phyloP scores from a whole-genome alignment of 2,113 vertebrate genomes.

The Mustela lutreola region DNA sequence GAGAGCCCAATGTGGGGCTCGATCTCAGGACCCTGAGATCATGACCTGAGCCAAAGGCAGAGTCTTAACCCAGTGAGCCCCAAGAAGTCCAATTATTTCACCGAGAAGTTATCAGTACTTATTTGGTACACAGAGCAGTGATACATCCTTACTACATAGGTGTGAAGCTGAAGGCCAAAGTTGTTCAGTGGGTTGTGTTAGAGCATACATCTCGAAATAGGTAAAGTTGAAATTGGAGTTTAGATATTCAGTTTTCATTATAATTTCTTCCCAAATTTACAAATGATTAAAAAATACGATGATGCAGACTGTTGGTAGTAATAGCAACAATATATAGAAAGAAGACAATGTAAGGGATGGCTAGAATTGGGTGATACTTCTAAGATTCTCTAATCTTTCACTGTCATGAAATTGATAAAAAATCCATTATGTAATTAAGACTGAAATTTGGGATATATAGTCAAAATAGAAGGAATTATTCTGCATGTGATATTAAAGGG shows the following conservation, averaged over 20 bases:
- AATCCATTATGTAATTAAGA: neutral
- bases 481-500: neutral
- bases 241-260: neutral
- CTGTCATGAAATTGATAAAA: neutral
- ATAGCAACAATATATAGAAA: neutral
- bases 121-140: neutral
- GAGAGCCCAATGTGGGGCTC: too few relatives aligned
- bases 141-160: neutral
- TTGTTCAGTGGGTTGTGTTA: neutral
- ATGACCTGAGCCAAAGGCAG: too few relatives aligned
- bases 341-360: neutral
- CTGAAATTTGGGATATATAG: neutral
- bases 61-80: too few relatives aligned
- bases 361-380: neutral
- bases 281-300: neutral
- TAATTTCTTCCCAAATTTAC: neutral
- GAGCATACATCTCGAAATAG: neutral
- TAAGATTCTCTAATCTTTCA: neutral
- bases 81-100: neutral
- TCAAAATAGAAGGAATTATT: conserved; percentile 7
- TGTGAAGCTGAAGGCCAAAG: neutral
- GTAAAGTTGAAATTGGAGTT: neutral
- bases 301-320: neutral
- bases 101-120: neutral
- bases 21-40: too few relatives aligned